Percentiles rank a stretch among this genome's conserved stretches.
Evolutionary conservation across 2,113 vertebrate species (phyloP).

Genomic region (Tylochromis polylepis): DNA sequence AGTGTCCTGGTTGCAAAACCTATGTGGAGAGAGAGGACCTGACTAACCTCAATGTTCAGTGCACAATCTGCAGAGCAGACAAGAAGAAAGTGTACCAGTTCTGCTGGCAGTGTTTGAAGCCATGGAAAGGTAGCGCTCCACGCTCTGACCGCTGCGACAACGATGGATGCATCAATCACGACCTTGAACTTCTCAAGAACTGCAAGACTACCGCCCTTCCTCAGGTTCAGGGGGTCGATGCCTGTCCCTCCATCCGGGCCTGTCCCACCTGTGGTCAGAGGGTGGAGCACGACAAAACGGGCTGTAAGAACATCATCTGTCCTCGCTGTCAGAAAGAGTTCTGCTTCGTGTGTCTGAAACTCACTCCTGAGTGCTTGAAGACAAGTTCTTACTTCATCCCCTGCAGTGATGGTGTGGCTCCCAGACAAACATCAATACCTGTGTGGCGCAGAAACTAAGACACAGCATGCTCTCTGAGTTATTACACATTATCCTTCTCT

Average conservation of each 20-base stretch:
- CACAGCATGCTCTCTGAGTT: neutral
- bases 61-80: conserved; percentile 48
- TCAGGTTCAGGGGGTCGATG: neutral
- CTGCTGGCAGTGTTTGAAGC: conserved; percentile 74
- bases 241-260: conserved; percentile 65
- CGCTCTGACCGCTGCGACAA: conserved; percentile 65
- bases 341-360: conserved; percentile 74
- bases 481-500: neutral
- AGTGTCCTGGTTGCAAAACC: conserved; percentile 70
- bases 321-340: conserved; percentile 70
- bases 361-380: conserved; percentile 40
- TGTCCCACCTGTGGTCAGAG: conserved; percentile 71
- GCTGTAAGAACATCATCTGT: conserved; percentile 74
- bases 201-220: conserved; percentile 28
- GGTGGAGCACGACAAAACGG: conserved; percentile 65
- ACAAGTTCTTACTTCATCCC: conserved; percentile 49
- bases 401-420: conserved; percentile 61
- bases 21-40: conserved; percentile 57
- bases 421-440: conserved; percentile 66
- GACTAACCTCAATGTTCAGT: conserved; percentile 57
- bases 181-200: conserved; percentile 46
- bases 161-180: conserved; percentile 51
- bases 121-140: conserved; percentile 60
- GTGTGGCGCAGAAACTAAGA: conserved; percentile 50
- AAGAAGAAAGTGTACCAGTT: neutral